These are phyloP conservation scores for Myrmecobius fasciatus DNA, from an alignment of 2,113 vertebrate genomes.

Conservation along the genomic window DNA sequence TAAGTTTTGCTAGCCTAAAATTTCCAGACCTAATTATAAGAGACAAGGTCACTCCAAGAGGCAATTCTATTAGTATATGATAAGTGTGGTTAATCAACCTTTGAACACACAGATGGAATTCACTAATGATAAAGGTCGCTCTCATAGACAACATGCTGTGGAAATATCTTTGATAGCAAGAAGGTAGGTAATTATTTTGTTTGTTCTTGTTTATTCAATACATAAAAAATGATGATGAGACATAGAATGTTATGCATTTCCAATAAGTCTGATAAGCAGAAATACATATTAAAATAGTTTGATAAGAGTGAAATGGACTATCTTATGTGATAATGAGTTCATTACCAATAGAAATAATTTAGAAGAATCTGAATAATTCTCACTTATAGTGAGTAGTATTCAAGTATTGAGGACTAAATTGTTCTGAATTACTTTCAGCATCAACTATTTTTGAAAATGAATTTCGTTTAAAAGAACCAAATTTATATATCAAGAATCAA, in stretches of 20 bases:
- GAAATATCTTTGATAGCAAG: neutral
- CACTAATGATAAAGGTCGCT: neutral
- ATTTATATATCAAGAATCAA: neutral
- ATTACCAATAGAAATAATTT: neutral
- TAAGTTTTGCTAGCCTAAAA: constrained; percentile 18
- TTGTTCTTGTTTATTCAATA: constrained; percentile 15
- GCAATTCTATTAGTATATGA: constrained; percentile 2
- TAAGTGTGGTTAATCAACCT: constrained; percentile 5
- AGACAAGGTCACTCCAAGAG: constrained; percentile 7
- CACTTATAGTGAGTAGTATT: neutral
- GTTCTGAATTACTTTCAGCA: neutral
- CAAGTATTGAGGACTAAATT: neutral
- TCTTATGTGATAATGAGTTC: neutral
- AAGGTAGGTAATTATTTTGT: constrained; percentile 32
- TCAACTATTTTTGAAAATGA: neutral
- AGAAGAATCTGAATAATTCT: neutral
- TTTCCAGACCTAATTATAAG: constrained; percentile 14
- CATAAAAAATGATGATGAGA: neutral
- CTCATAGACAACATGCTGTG: neutral
- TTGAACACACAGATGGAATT: constrained; percentile 15
- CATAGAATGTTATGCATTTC: neutral
- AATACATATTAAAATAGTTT: neutral
- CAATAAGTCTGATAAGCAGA: neutral
- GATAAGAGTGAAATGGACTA: neutral
- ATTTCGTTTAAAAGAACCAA: neutral